Conservation (phyloP, 2,113 vertebrate genomes). For the Trachemys scripta region DNA sequence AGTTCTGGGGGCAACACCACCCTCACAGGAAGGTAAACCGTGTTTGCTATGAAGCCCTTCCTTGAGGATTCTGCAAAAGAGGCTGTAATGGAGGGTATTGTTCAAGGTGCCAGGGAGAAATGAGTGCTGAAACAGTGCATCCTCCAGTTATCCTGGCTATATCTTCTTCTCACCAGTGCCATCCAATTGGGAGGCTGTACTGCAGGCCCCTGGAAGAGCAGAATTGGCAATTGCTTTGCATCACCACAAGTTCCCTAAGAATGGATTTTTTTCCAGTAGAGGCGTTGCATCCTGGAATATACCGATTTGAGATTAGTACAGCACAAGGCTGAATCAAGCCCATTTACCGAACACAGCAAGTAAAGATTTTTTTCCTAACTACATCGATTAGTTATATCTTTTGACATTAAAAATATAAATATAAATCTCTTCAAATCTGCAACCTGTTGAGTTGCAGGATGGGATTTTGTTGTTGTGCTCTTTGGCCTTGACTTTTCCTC, state of each 20-base stretch:
- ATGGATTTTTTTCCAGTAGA: neutral
- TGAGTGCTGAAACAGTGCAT: neutral
- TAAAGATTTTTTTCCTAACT: neutral
- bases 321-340: neutral
- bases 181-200: neutral
- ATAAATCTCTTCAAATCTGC: neutral
- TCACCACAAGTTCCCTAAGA: fast-evolving
- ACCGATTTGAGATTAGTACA: neutral
- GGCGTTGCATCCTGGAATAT: neutral
- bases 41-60: neutral
- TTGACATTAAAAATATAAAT: neutral
- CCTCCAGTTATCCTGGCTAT: neutral
- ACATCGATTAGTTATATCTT: neutral
- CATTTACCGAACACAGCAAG: neutral
- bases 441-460: neutral
- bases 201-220: neutral
- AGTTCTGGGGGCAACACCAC: neutral
- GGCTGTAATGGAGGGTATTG: neutral
- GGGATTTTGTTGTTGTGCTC: neutral
- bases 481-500: neutral
- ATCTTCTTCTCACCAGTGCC: neutral
- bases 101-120: neutral
- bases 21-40: neutral
- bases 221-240: fast-evolving
- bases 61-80: neutral